These are phyloP conservation scores for Drosophila truncata DNA, from an alignment of 1,140 invertebrate genomes.

Conservation along the genomic window DNA sequence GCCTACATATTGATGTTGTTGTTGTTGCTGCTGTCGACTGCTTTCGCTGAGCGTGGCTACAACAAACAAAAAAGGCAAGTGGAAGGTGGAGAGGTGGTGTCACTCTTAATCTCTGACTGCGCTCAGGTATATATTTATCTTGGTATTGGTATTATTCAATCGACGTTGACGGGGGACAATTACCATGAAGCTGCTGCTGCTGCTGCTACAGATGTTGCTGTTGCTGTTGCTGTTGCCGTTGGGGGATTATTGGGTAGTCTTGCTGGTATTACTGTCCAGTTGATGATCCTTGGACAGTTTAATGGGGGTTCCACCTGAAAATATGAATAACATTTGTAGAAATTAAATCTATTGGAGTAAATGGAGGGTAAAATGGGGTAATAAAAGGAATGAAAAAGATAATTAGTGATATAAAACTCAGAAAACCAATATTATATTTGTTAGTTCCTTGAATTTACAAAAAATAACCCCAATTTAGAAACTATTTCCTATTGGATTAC, in stretches of 20 bases:
- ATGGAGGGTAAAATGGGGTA: background rate
- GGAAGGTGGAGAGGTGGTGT: slow-evolving; percentile 58
- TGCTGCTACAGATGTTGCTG: background rate
- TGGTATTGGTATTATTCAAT: slow-evolving; percentile 24
- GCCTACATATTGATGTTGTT: slow-evolving; percentile 72
- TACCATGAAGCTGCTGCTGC: slow-evolving; percentile 54
- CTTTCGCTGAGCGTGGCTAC: slow-evolving; percentile 75
- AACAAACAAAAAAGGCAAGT: slow-evolving; percentile 74
- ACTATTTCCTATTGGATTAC: background rate
- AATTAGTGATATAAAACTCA: background rate
- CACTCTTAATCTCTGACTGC: slow-evolving; percentile 51
- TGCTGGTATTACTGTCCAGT: slow-evolving; percentile 1
- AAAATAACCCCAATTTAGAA: background rate
- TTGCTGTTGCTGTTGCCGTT: background rate
- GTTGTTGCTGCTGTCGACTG: slow-evolving; percentile 79
- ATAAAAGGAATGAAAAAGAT: background rate
- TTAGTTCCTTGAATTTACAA: background rate
- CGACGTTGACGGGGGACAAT: slow-evolving; percentile 49
- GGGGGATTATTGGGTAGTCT: background rate
- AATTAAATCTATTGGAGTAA: slow-evolving; percentile 19
- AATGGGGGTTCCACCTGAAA: slow-evolving; percentile 26
- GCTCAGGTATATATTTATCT: slow-evolving; percentile 23
- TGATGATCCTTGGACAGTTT: slow-evolving; percentile 17
- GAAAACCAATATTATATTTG: background rate
- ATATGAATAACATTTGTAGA: background rate